A percentile compares a stretch with the other conserved stretches of the same genome.
Evolutionary conservation across 2,113 vertebrate genomes (phyloP).

Genomic region (Anarrhichthys ocellatus): DNA sequence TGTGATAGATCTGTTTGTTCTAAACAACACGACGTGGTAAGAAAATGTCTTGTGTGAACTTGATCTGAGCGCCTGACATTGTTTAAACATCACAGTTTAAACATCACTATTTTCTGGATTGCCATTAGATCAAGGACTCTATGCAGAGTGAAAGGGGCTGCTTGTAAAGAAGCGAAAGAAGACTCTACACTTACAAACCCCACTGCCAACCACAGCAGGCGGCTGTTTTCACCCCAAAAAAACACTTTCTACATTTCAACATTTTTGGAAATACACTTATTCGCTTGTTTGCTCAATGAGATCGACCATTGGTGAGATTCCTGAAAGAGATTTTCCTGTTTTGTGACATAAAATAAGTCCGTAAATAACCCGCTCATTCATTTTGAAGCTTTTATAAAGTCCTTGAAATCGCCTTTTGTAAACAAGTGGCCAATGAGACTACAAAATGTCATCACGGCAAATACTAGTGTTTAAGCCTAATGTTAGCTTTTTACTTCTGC

Average conservation of each 20-base stretch:
- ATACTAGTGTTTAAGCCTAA: no score
- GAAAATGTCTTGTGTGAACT: background rate
- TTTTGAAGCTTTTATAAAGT: no score
- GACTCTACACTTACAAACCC: background rate
- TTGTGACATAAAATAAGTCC: no score
- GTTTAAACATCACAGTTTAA: background rate
- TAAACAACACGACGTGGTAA: background rate
- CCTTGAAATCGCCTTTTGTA: no score
- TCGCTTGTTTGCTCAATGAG: no score
- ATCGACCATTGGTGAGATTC: no score
- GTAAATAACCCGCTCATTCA: no score
- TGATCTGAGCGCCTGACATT: background rate
- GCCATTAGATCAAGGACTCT: background rate
- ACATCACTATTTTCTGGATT: background rate
- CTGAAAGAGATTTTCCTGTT: no score
- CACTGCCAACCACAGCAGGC: background rate
- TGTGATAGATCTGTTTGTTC: background rate
- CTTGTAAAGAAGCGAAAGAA: no score
- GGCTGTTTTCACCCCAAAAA: background rate
- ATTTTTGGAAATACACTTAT: background rate
- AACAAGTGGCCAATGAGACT: no score
- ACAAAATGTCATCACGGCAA: no score
- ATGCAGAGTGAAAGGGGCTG: background rate
- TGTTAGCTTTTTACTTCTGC: no score
- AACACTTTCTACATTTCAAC: background rate